Conservation (phyloP, 2,888 invertebrate species). For the Tethea ocularis region DNA sequence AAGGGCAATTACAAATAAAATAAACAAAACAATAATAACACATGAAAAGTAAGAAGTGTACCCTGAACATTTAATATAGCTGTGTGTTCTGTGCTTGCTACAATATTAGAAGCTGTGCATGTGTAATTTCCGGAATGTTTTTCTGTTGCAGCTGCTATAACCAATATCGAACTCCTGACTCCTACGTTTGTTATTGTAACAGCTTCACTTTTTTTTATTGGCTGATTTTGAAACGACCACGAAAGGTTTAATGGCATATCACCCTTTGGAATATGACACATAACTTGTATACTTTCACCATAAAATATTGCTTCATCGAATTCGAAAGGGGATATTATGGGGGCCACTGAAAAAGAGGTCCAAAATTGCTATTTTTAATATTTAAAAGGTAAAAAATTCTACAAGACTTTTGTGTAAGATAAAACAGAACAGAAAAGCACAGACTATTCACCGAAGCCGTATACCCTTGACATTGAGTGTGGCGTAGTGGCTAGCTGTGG, state of each 20-base stretch:
- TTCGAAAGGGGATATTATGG: conserved; percentile 84
- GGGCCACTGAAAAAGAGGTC: conserved; percentile 80
- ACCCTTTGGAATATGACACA: conserved; percentile 86
- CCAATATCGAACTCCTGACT: conserved; percentile 85
- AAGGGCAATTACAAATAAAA: conserved; percentile 47
- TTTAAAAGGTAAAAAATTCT: conserved; percentile 19
- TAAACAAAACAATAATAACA: conserved; percentile 45
- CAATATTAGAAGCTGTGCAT: conserved; percentile 88
- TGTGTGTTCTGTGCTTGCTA: conserved; percentile 86
- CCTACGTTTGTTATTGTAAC: conserved; percentile 83
- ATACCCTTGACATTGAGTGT: conserved; percentile 87
- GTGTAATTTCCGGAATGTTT: conserved; percentile 90
- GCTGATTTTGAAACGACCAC: conserved; percentile 87
- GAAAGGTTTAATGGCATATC: conserved; percentile 88
- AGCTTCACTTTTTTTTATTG: conserved; percentile 65
- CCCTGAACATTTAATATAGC: conserved; percentile 87
- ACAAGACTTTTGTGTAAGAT: conserved; percentile 31
- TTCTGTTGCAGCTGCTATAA: conserved; percentile 86
- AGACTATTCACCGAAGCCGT: conserved; percentile 58
- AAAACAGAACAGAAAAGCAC: conserved; percentile 59
- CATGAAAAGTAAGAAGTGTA: conserved; percentile 65
- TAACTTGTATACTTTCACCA: conserved; percentile 83
- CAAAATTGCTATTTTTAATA: conserved; percentile 22
- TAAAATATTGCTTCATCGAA: conserved; percentile 82
- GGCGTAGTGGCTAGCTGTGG: conserved; percentile 84